Conservation (phyloP, 2,888 invertebrate species). For the Mythimna ferrago region DNA sequence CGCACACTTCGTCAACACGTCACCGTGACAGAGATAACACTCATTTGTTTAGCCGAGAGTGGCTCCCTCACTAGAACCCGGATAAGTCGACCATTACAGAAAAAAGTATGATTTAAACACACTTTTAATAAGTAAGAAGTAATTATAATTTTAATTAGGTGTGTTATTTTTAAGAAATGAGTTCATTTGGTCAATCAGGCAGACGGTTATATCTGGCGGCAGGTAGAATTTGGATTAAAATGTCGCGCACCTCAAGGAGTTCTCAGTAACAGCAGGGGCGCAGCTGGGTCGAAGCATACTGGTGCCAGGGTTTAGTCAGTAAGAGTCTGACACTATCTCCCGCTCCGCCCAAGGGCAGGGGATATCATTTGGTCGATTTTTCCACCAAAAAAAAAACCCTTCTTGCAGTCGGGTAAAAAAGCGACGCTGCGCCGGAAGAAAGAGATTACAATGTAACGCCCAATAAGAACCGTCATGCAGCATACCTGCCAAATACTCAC, state of each 20-base stretch:
- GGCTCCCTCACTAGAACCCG: neutral
- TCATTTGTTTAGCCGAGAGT: constrained; percentile 10
- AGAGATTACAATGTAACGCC: constrained; percentile 69
- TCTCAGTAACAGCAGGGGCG: too few relatives aligned
- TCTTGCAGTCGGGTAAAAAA: constrained; percentile 27
- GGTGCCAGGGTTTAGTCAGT: too few relatives aligned
- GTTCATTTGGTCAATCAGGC: constrained; percentile 58
- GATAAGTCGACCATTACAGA: constrained; percentile 11
- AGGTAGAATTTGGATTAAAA: constrained; percentile 62
- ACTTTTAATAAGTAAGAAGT: constrained; percentile 53
- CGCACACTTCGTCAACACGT: constrained; percentile 44
- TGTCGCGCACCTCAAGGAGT: constrained; percentile 33
- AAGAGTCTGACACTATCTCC: too few relatives aligned
- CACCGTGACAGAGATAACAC: constrained; percentile 15
- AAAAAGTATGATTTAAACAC: constrained; percentile 40
- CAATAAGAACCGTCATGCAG: constrained; percentile 68
- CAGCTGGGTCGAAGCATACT: too few relatives aligned
- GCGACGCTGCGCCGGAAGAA: constrained; percentile 47
- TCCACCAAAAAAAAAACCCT: too few relatives aligned
- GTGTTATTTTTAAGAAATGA: constrained; percentile 55
- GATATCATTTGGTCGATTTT: too few relatives aligned
- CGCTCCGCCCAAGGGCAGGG: too few relatives aligned
- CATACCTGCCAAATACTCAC: constrained; percentile 63
- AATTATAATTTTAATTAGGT: constrained; percentile 57
- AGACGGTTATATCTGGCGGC: constrained; percentile 31